Evolutionary conservation across 2,797 vertebrate species (phyloP).

Genomic region (Miichthys miiuy): DNA sequence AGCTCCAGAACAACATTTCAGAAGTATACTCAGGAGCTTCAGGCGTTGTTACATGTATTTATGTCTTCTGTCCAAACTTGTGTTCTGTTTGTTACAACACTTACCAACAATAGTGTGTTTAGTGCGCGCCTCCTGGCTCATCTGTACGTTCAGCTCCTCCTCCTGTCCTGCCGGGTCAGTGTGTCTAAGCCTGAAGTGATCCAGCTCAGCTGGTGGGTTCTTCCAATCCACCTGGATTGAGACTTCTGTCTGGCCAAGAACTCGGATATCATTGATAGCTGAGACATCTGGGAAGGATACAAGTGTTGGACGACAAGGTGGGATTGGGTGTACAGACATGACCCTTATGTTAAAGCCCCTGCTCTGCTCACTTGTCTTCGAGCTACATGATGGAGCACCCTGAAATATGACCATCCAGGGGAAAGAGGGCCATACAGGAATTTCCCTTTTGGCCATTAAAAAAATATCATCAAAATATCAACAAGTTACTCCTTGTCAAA

Average conservation of each 20-base stretch:
- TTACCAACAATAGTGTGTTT: constrained; percentile 88
- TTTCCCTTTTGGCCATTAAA: constrained; percentile 10
- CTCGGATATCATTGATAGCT: constrained; percentile 81
- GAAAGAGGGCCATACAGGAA: constrained; percentile 1
- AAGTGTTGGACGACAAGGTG: constrained; percentile 32
- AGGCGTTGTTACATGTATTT: background rate
- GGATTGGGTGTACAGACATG: constrained; percentile 31
- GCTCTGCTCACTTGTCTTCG: constrained; percentile 17
- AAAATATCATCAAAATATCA: constrained; percentile 13
- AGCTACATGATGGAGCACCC: constrained; percentile 14
- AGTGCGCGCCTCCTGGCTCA: constrained; percentile 88
- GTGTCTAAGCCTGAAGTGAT: constrained; percentile 90
- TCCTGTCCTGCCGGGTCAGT: constrained; percentile 81
- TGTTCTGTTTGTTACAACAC: constrained; percentile 18
- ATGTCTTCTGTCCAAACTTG: background rate
- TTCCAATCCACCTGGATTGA: constrained; percentile 93
- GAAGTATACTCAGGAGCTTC: background rate
- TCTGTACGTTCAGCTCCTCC: constrained; percentile 82
- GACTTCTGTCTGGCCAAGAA: constrained; percentile 88
- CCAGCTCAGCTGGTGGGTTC: constrained; percentile 86
- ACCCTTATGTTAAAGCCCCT: constrained; percentile 28
- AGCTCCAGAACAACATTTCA: background rate
- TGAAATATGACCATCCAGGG: constrained; percentile 24
- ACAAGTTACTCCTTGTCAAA: background rate
- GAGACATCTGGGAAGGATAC: constrained; percentile 79